Evolutionary conservation across 2,113 vertebrate genomes (phyloP).

Genomic region (Phasianus colchicus): DNA sequence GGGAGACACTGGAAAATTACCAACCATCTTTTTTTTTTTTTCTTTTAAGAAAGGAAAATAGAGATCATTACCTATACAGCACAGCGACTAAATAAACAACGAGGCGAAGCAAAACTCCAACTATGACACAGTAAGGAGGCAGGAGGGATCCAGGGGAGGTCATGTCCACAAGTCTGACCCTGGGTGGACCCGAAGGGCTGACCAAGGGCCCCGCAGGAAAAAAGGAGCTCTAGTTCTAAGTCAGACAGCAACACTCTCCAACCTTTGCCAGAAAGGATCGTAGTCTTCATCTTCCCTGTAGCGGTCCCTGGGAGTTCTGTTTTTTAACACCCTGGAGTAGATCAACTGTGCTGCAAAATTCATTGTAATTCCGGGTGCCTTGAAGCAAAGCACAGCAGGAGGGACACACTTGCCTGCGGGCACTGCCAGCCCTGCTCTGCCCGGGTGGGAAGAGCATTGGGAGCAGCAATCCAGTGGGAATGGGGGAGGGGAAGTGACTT

Average conservation of each 20-base stretch:
- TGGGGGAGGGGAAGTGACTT: conserved; percentile 31
- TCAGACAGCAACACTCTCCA: conserved; percentile 79
- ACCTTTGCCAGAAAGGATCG: conserved; percentile 96
- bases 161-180: neutral
- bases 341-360: conserved; percentile 91
- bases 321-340: conserved; percentile 83
- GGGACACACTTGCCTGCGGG: conserved; percentile 16
- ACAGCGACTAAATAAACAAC: conserved; percentile 69
- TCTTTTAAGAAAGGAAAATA: conserved; percentile 9
- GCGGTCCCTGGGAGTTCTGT: conserved; percentile 71
- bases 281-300: conserved; percentile 83
- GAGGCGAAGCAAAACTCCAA: conserved; percentile 75
- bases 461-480: neutral
- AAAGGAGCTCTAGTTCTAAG: conserved; percentile 72
- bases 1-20: neutral
- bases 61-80: conserved; percentile 76
- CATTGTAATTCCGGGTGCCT: conserved; percentile 76
- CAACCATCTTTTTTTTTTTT: neutral
- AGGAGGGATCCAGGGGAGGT: conserved; percentile 65
- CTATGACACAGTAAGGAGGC: conserved; percentile 67
- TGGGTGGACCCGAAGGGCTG: neutral
- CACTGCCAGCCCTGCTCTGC: conserved; percentile 14
- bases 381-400: neutral
- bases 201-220: conserved; percentile 41
- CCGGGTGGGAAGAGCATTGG: neutral